Base-by-base conservation (phyloP, 1,140 invertebrate species). In the Anastrepha obliqua region DNA sequence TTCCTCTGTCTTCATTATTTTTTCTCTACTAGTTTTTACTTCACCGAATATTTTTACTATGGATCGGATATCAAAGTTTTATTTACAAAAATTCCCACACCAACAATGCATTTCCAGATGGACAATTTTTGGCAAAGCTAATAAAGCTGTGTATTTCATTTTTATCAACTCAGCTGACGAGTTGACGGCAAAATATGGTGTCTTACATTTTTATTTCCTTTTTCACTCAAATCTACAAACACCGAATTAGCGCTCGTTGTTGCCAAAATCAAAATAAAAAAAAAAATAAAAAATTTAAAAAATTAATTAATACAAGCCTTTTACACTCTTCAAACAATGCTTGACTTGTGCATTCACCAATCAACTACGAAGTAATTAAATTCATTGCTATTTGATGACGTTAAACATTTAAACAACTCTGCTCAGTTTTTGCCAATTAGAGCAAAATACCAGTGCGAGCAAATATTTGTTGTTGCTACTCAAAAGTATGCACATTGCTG, bases 331-430 rank as follows among this genome's bases (percentile, higher is more conserved):
- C 47, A 55, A 81, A 81, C 47, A 55, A 20, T 55, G 39, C 4
- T n/a, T 3, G 29, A 29, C 65, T 70, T 42, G 39, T 15, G 39
- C 47, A 47, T 74, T 5, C 17, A 47, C 39, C 70, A 74, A 74
- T 74, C 70, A 74, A 13, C 70, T 47, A 81, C 74, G 55, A 81
- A 29, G 74, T 29, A 81, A 81, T 81, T 81, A 58, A 55, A 81
- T 55, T 81, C 74, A 81, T 81, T 51, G 47, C 47, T 51, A 9
- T 81, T 81, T 55, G 47, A 81, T 58, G 17, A 55, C 17, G 47
- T 81, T 55, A 81, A 81, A 81, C 74, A 81, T 81, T 81, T 81
- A 42, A 55, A 81, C 74, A 81, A 81, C 74, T 81, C n/a, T n/a
- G 47, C 51, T 20, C 15, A 42, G 39, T 44, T 47, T 51, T 81